Base-by-base conservation (phyloP, 2,888 invertebrate species). In the Catocala sponsa region DNA sequence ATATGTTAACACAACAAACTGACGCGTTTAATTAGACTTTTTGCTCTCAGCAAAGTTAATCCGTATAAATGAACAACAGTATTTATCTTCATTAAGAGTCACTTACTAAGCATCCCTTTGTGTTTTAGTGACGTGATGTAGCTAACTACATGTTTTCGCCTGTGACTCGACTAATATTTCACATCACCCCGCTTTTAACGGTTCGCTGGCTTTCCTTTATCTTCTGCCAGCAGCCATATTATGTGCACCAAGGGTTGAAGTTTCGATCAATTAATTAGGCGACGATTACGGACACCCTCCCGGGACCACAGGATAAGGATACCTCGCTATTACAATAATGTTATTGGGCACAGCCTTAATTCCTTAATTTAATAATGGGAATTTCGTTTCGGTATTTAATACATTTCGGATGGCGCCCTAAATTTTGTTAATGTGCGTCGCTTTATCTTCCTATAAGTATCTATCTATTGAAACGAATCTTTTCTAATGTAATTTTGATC, bases 261-360 rank as follows among this genome's bases (percentile, higher is more conserved):
- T 93, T 93, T 92, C 92, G 86, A 94, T 94, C 92, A 92, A 94
- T 94, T 94, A 93, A 94, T 94, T 94, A 92, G 85, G 84, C 87
- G 86, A 85, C 90, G 91, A 91, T 91, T 91, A 90, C 84, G 81
- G 84, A 82, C 85, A 72, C 86, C 82, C 90, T 83, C 86, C 78
- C 70, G 86, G 87, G 89, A 85, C 83, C 81, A 65, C 77, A 64
- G 86, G 83, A 85, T 86, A 85, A 82, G 81, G 85, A 81, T 79
- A 81, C 75, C 81, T 82, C 76, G 77, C 85, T 84, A 89, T 91
- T 89, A 90, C 85, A 84, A 85, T 90, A 90, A 88, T 87, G 87
- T 88, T 87, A 90, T 88, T 78, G 63, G 78, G 68, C 84, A 88
- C 77, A 70, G 78, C 74, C 79, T 77, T 85, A 84, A 88, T 88